phyloP scores from a whole-genome alignment of 1,140 invertebrate species.

The Steinernema khuongi region DNA sequence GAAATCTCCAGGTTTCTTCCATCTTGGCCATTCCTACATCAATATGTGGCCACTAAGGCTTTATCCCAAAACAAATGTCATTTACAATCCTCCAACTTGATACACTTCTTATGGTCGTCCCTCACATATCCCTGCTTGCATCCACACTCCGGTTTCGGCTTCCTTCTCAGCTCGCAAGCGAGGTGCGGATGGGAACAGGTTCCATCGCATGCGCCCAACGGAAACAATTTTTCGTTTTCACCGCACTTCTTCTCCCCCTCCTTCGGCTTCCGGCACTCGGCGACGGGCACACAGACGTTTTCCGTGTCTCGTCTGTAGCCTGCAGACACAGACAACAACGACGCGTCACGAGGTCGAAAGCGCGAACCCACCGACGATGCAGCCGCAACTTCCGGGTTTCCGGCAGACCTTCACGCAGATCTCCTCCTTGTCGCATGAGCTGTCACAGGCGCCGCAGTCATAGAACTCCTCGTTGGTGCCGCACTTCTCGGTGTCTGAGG shows the following conservation, averaged over 20 bases:
- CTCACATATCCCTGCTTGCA: conserved; percentile 7
- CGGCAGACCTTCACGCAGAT: neutral
- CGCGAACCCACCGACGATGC: neutral
- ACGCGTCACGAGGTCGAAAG: neutral
- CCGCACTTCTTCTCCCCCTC: neutral
- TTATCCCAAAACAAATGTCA: too few species aligned
- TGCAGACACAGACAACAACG: neutral
- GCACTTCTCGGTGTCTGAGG: neutral
- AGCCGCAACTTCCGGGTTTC: neutral
- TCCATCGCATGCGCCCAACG: neutral
- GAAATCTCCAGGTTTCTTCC: too few species aligned
- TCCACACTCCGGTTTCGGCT: neutral
- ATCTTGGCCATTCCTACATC: too few species aligned
- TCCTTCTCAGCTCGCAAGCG: neutral
- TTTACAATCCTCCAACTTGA: neutral
- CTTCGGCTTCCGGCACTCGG: neutral
- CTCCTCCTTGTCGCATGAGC: neutral
- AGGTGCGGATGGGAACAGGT: conserved; percentile 4
- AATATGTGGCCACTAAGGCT: too few species aligned
- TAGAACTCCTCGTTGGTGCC: neutral
- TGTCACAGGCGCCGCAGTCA: neutral
- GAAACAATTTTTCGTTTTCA: neutral
- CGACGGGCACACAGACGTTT: neutral
- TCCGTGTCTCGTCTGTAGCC: neutral
- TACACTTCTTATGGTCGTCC: neutral